These are phyloP conservation scores for Arctocebus calabarensis DNA, from an alignment of 2,797 vertebrate genomes.

Conservation along the genomic window DNA sequence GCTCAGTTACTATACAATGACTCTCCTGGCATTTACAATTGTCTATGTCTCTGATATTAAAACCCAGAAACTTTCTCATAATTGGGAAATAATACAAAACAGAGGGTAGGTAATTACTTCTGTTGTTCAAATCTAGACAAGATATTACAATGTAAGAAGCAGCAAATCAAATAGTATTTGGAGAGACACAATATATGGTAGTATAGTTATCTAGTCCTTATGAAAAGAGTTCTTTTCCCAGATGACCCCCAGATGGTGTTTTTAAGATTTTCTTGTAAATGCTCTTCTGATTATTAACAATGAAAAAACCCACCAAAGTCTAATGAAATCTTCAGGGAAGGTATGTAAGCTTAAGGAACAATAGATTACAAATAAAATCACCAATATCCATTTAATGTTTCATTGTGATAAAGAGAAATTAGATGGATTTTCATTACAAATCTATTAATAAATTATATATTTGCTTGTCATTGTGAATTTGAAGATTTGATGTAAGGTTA, in stretches of 20 bases:
- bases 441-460: background rate
- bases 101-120: background rate
- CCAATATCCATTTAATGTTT: background rate
- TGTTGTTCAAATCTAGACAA: background rate
- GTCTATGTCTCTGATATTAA: background rate
- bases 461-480: background rate
- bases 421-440: background rate
- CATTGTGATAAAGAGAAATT: background rate
- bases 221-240: background rate
- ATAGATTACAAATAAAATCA: slow-evolving; percentile 6
- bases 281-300: background rate
- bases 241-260: background rate
- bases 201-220: background rate
- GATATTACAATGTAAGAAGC: background rate
- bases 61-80: background rate
- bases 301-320: background rate
- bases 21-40: background rate
- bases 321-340: background rate
- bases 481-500: background rate
- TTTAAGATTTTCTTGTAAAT: background rate
- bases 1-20: background rate
- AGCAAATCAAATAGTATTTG: background rate
- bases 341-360: background rate
- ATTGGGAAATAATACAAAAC: background rate
- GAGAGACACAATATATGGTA: background rate